Percentiles rank a stretch among this genome's conserved stretches.
These are phyloP conservation scores for Allolobophora icterica DNA, from an alignment of 2,888 invertebrate species.

Conservation along the genomic window DNA sequence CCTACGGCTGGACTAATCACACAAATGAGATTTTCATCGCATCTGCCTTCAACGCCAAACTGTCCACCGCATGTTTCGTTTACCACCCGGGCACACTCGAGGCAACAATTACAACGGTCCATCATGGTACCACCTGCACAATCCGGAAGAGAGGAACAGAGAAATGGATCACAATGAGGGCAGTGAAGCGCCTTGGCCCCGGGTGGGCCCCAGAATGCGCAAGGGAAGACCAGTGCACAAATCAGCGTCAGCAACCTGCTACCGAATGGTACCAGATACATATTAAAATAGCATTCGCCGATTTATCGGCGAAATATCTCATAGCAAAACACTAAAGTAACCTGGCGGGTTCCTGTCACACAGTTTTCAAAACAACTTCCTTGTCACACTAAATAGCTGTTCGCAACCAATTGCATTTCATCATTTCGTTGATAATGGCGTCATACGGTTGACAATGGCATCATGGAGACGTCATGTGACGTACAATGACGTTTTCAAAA, in stretches of 20 bases:
- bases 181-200: not conserved
- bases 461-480: not conserved
- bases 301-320: constrained; percentile 17
- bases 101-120: constrained; percentile 62
- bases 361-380: not conserved
- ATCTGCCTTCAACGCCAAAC: constrained; percentile 60
- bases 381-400: not conserved
- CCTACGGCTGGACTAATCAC: constrained; percentile 13
- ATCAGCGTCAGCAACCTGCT: not conserved
- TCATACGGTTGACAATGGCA: not conserved
- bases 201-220: not conserved
- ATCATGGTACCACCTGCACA: constrained; percentile 61
- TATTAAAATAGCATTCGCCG: constrained; percentile 11
- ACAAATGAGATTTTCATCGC: constrained; percentile 57
- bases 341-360: not conserved
- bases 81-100: constrained; percentile 60
- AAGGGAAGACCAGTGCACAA: not conserved
- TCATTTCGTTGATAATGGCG: not conserved
- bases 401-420: not conserved
- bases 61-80: constrained; percentile 62
- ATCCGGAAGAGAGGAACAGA: not conserved
- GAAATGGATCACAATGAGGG: constrained; percentile 19
- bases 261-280: not conserved
- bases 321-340: not conserved
- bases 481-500: not conserved